Percentiles rank a stretch among this genome's conserved stretches.
These are phyloP conservation scores for Salvelinus alpinus DNA, from an alignment of 2,113 vertebrate genomes.

Conservation along the genomic window DNA sequence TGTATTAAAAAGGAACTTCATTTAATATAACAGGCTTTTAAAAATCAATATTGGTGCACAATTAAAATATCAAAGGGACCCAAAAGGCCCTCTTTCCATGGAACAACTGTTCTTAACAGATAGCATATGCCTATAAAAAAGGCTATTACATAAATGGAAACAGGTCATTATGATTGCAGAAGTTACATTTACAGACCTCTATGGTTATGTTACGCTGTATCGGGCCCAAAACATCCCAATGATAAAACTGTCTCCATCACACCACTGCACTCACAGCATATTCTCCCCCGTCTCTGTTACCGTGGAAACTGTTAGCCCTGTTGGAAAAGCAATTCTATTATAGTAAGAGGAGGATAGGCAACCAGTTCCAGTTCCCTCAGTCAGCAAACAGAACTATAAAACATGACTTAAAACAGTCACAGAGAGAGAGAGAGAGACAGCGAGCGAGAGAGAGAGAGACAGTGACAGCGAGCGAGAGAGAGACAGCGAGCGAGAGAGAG, in stretches of 20 bases:
- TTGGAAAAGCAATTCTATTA: conserved; percentile 74
- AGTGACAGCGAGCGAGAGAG: background rate
- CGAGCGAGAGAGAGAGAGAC: conserved; percentile 27
- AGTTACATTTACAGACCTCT: conserved; percentile 41
- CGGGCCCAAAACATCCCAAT: conserved; percentile 62
- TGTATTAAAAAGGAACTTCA: no score
- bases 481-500: background rate
- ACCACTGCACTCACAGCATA: conserved; percentile 52
- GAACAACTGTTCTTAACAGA: no score
- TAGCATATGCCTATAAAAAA: conserved; percentile 2
- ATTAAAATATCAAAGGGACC: no score
- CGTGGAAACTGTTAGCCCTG: conserved; percentile 78
- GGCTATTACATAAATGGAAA: conserved; percentile 29
- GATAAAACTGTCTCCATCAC: conserved; percentile 67
- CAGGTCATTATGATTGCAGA: conserved; percentile 29
- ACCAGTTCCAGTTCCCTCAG: conserved; percentile 12
- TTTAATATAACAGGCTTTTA: no score
- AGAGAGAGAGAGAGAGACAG: background rate
- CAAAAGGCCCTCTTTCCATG: no score
- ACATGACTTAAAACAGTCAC: conserved; percentile 49
- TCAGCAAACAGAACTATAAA: conserved; percentile 69
- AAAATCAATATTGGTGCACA: no score
- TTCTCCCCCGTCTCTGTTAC: conserved; percentile 69
- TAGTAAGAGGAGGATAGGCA: conserved; percentile 28
- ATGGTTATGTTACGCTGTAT: conserved; percentile 30